Percentiles rank a stretch among this genome's conserved stretches.
phyloP scores from a whole-genome alignment of 2,888 invertebrate species.

The Fragum whitleyi region DNA sequence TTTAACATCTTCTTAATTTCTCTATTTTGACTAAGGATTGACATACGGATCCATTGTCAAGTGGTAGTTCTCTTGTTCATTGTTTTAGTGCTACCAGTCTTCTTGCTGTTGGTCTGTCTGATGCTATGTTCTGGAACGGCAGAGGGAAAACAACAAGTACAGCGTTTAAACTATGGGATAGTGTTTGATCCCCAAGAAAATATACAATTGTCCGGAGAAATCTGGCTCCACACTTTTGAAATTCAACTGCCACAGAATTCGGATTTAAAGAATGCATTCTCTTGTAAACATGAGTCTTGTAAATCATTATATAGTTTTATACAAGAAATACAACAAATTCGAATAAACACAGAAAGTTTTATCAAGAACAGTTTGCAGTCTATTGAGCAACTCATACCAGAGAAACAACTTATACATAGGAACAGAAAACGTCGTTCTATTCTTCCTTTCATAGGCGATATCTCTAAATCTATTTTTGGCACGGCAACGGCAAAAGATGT shows the following conservation, averaged over 20 bases:
- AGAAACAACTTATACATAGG: background rate
- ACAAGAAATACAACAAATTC: background rate
- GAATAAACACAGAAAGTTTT: background rate
- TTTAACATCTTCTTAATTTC: background rate
- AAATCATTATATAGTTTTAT: background rate
- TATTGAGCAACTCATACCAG: background rate
- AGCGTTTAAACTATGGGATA: constrained; percentile 15
- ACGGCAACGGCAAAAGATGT: constrained; percentile 42
- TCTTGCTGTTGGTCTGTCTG: background rate
- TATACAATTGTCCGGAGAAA: constrained; percentile 10
- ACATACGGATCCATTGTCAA: background rate
- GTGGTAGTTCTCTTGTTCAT: background rate
- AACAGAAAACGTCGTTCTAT: constrained; percentile 18
- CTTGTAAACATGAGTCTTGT: background rate
- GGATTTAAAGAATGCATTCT: background rate
- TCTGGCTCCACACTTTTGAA: constrained; percentile 15
- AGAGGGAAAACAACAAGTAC: background rate
- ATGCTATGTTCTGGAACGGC: background rate
- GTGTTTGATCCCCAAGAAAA: constrained; percentile 6
- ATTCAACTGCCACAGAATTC: background rate
- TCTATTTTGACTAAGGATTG: background rate
- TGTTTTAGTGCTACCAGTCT: background rate
- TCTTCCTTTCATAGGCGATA: constrained; percentile 27
- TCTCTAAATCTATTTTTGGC: constrained; percentile 32
- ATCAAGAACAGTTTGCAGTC: background rate